Percentiles rank a stretch among this genome's conserved stretches.
Evolutionary conservation across 2,797 vertebrate species (phyloP).

Genomic region (Sphaeramia orbicularis): DNA sequence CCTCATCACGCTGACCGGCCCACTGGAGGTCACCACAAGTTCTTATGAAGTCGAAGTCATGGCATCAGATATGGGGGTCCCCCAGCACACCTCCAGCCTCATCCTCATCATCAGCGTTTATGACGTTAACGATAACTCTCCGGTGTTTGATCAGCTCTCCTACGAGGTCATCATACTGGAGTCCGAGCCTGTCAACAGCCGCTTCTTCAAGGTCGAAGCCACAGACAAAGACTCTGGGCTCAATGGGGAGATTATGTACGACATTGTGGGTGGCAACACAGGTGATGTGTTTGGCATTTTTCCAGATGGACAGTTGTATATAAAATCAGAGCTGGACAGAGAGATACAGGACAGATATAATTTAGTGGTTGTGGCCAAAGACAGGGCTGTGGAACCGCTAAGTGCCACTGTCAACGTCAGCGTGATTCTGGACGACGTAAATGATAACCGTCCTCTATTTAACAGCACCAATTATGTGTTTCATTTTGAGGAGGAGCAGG

Average conservation of each 20-base stretch:
- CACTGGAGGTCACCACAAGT: slow-evolving; percentile 90
- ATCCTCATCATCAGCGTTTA: slow-evolving; percentile 94
- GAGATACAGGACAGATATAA: slow-evolving; percentile 94
- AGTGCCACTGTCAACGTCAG: slow-evolving; percentile 94
- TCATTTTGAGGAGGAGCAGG: slow-evolving; percentile 94
- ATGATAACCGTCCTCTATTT: slow-evolving; percentile 97
- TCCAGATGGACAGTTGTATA: slow-evolving; percentile 96
- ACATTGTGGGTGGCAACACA: slow-evolving; percentile 91
- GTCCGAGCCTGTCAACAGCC: slow-evolving; percentile 95
- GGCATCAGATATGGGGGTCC: slow-evolving; percentile 93
- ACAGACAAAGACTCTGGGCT: slow-evolving; percentile 94
- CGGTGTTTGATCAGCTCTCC: slow-evolving; percentile 95
- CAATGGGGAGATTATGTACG: slow-evolving; percentile 95
- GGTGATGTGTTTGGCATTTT: slow-evolving; percentile 96
- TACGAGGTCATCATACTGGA: slow-evolving; percentile 95
- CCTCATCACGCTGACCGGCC: slow-evolving; percentile 89
- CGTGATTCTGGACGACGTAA: slow-evolving; percentile 94
- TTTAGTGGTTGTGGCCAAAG: slow-evolving; percentile 91
- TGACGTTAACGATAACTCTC: slow-evolving; percentile 96
- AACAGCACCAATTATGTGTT: slow-evolving; percentile 98
- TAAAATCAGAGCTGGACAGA: slow-evolving; percentile 95
- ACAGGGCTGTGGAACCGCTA: slow-evolving; percentile 94
- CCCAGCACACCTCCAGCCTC: slow-evolving; percentile 89
- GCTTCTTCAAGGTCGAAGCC: slow-evolving; percentile 95
- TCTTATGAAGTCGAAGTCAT: slow-evolving; percentile 94